Conservation (phyloP, 2,888 invertebrate species). For the Latrodectus hesperus region DNA sequence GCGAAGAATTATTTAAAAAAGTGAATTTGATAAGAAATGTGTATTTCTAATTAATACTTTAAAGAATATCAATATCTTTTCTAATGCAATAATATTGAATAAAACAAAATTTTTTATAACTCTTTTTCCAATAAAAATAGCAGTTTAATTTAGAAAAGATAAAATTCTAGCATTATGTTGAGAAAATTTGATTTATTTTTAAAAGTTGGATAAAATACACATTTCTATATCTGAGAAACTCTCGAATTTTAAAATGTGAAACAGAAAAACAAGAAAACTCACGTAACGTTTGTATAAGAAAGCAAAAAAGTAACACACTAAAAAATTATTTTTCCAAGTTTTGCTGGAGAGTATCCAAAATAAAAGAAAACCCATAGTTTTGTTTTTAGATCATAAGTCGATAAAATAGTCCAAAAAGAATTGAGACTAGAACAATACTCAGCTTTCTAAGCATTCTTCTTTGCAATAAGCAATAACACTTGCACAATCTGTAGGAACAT, state of each 20-base stretch:
- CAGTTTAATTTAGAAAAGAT: no score
- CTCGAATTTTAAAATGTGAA: neutral
- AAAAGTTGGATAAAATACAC: neutral
- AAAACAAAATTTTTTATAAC: no score
- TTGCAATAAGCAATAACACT: conserved; percentile 1
- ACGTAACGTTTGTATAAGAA: neutral
- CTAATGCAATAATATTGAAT: no score
- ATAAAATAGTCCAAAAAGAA: neutral
- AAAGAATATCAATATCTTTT: no score
- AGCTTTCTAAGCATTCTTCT: neutral
- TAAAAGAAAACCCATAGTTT: neutral
- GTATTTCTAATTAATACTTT: no score
- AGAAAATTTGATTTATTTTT: neutral
- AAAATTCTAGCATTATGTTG: no score
- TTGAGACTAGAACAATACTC: neutral
- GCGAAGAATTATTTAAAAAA: no score
- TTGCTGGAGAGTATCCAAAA: conserved; percentile 46
- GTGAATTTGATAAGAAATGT: no score
- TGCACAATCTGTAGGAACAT: neutral
- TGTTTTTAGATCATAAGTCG: neutral
- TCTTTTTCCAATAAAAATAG: no score
- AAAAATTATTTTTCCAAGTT: conserved; percentile 7
- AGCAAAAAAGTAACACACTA: neutral
- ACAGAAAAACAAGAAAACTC: neutral
- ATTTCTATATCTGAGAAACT: neutral